Evolutionary conservation across 2,113 vertebrate species (phyloP).

Genomic region (Tricholaema leucomelas): DNA sequence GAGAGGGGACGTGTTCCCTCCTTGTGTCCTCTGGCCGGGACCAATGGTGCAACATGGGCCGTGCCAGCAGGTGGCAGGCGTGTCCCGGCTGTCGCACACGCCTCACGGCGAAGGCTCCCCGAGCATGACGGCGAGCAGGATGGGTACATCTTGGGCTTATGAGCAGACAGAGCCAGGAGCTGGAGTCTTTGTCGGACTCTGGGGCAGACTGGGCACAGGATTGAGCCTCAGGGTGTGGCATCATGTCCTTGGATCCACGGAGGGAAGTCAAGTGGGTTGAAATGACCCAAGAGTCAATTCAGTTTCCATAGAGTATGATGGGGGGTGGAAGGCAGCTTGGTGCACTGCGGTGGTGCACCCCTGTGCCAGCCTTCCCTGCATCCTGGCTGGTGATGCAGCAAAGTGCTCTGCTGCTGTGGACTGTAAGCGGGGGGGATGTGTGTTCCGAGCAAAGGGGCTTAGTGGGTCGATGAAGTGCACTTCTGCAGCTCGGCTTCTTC

Average conservation of each 20-base stretch:
- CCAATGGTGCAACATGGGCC: neutral
- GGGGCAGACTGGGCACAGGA: rapidly evolving
- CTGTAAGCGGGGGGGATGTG: neutral
- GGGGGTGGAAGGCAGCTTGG: neutral
- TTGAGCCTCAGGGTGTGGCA: rapidly evolving
- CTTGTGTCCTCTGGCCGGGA: rapidly evolving
- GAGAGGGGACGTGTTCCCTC: rapidly evolving
- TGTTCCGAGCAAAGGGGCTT: conserved; percentile 55
- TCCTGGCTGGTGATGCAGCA: neutral
- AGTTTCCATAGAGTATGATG: neutral
- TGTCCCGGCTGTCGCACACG: neutral
- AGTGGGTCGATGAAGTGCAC: conserved; percentile 46
- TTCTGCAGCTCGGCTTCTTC: conserved; percentile 31
- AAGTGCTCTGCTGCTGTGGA: conserved; percentile 41
- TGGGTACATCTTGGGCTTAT: too few species aligned
- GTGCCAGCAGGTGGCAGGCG: conserved; percentile 38
- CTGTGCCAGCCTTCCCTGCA: neutral
- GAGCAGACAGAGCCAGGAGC: neutral
- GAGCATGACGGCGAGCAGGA: rapidly evolving
- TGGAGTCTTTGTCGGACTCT: rapidly evolving
- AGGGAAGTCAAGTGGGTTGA: neutral
- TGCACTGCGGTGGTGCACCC: rapidly evolving
- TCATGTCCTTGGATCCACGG: rapidly evolving
- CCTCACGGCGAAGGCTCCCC: rapidly evolving
- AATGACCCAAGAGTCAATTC: rapidly evolving